Conservation (phyloP, 2,888 invertebrate genomes). For the Pyrochroa serraticornis region DNA sequence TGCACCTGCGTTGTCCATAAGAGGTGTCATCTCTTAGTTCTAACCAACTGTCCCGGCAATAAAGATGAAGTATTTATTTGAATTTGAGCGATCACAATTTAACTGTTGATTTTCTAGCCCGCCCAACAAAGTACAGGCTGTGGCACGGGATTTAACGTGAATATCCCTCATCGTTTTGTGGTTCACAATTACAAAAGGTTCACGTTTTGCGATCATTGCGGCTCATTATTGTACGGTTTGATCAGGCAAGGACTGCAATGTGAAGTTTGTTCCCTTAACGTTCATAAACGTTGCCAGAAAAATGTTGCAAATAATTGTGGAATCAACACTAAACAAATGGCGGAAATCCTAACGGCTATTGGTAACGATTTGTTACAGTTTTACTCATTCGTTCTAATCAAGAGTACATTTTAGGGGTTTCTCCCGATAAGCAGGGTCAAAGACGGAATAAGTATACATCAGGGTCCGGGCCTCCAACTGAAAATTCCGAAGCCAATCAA, state of each 20-base stretch:
- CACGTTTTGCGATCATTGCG: conserved; percentile 99
- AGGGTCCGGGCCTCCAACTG: conserved; percentile 46
- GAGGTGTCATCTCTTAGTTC: conserved; percentile 94
- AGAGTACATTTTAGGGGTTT: conserved; percentile 60
- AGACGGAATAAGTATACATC: conserved; percentile 62
- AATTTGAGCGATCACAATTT: neutral
- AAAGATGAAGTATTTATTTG: conserved; percentile 75
- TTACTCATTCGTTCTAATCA: too few species aligned
- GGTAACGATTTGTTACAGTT: conserved; percentile 59
- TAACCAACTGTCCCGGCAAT: conserved; percentile 99
- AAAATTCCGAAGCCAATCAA: conserved; percentile 46
- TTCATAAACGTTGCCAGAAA: conserved; percentile 98
- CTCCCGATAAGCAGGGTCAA: conserved; percentile 81
- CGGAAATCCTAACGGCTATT: conserved; percentile 87
- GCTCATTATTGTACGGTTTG: conserved; percentile 94
- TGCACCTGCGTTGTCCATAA: conserved; percentile 99
- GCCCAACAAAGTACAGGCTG: conserved; percentile 63
- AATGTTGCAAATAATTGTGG: conserved; percentile 99
- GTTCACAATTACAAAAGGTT: conserved; percentile 97
- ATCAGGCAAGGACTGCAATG: conserved; percentile 96
- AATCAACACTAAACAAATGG: conserved; percentile 96
- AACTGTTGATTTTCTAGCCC: conserved; percentile 48
- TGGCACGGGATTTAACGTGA: conserved; percentile 84
- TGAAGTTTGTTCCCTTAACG: conserved; percentile 95
- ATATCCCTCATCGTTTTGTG: conserved; percentile 95